Conservation (phyloP, 2,113 vertebrate genomes). For the Solea solea region DNA sequence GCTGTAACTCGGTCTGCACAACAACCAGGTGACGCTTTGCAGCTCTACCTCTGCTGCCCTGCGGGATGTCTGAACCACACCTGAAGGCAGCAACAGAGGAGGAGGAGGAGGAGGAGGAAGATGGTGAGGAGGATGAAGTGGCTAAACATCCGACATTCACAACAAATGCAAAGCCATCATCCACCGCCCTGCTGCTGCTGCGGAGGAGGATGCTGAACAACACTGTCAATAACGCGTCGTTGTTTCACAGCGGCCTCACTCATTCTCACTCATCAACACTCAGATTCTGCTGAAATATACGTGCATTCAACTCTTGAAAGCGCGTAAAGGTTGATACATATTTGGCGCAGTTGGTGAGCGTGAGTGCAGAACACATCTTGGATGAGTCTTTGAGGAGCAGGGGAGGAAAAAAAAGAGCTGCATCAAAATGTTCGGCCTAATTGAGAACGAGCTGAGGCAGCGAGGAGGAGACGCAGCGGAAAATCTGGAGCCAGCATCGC, state of each 20-base stretch:
- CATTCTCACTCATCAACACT: too few relatives aligned
- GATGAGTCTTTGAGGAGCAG: conserved; percentile 37
- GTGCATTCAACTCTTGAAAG: too few relatives aligned
- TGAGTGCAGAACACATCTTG: conserved; percentile 24
- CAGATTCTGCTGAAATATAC: too few relatives aligned
- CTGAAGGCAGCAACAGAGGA: conserved; percentile 55
- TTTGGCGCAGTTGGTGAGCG: not conserved
- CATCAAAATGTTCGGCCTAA: conserved; percentile 60
- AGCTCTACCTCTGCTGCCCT: conserved; percentile 46
- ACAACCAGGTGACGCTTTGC: conserved; percentile 43
- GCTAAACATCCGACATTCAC: conserved; percentile 1
- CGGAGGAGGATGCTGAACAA: too few relatives aligned
- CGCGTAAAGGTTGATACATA: too few relatives aligned
- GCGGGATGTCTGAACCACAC: conserved; percentile 72
- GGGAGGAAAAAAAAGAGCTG: conserved; percentile 37
- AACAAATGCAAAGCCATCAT: not conserved
- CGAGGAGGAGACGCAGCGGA: conserved; percentile 38
- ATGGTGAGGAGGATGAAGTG: not conserved
- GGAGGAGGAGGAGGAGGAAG: conserved; percentile 5
- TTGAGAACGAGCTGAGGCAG: conserved; percentile 27
- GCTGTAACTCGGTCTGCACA: not conserved
- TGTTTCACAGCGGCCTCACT: not conserved
- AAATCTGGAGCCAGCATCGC: not conserved
- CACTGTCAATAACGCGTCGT: not conserved
- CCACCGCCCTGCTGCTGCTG: not conserved